Conservation (phyloP, 2,113 vertebrate genomes). For the Chaenocephalus aceratus region DNA sequence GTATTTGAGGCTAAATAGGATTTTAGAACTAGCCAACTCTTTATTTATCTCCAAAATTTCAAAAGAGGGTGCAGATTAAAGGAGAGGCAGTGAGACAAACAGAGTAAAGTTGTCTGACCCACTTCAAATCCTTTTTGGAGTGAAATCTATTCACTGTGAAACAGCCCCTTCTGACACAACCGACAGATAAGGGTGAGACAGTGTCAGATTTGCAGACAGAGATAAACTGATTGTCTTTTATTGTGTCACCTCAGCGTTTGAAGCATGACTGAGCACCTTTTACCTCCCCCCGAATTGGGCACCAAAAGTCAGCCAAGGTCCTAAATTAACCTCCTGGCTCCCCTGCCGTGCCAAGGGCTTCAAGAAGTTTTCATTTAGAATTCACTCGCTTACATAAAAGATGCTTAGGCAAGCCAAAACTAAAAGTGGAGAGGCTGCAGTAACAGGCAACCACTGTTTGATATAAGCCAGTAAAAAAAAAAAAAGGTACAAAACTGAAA, state of each 20-base stretch:
- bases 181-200: constrained; percentile 7
- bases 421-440: neutral
- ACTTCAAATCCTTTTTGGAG: constrained; percentile 63
- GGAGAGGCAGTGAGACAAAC: constrained; percentile 42
- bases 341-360: constrained; percentile 44
- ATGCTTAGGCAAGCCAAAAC: constrained; percentile 11
- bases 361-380: constrained; percentile 26
- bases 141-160: constrained; percentile 56
- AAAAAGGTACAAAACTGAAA: neutral
- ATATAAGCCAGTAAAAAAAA: neutral
- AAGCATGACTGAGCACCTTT: constrained; percentile 65
- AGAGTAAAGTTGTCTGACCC: constrained; percentile 54
- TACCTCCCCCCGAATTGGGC: constrained; percentile 19
- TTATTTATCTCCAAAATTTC: neutral
- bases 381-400: constrained; percentile 40
- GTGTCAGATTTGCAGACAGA: constrained; percentile 27
- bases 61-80: neutral
- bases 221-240: constrained; percentile 29
- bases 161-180: constrained; percentile 41
- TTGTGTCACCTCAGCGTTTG: constrained; percentile 47
- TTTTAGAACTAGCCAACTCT: neutral
- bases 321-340: constrained; percentile 45
- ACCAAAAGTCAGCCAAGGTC: constrained; percentile 42
- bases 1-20: neutral
- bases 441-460: neutral